Percentiles rank a stretch among this genome's conserved stretches.
phyloP scores from a whole-genome alignment of 2,797 vertebrate species.

The Huso huso region DNA sequence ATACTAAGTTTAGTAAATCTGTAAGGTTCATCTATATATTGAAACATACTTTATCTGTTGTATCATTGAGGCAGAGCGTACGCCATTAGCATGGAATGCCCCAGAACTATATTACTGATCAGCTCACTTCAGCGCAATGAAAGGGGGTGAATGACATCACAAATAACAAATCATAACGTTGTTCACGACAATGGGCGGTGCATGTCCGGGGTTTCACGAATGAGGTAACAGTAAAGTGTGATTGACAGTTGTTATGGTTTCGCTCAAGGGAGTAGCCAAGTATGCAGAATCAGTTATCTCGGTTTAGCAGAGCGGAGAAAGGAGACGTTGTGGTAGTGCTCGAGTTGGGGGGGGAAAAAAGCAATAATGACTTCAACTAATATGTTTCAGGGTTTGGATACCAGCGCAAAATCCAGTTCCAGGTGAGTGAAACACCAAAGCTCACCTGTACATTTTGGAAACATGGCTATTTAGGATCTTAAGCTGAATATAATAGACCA shows the following conservation, averaged over 20 bases:
- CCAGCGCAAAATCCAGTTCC: slow-evolving; percentile 59
- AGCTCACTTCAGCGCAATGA: too few species aligned
- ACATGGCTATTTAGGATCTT: too few species aligned
- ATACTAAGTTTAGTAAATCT: too few species aligned
- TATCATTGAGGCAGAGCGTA: too few species aligned
- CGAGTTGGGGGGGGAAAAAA: slow-evolving; percentile 8
- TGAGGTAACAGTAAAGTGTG: too few species aligned
- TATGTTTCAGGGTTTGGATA: slow-evolving; percentile 69
- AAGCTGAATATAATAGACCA: too few species aligned
- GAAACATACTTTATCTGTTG: too few species aligned
- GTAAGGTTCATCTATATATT: too few species aligned
- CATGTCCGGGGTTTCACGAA: not conserved
- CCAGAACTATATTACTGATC: too few species aligned
- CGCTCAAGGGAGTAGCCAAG: not conserved
- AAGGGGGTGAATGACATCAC: not conserved
- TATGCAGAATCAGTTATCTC: not conserved
- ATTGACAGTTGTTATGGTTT: too few species aligned
- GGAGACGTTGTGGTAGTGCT: slow-evolving; percentile 23
- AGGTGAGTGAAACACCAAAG: slow-evolving; percentile 51
- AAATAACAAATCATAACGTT: not conserved
- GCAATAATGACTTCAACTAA: slow-evolving; percentile 67
- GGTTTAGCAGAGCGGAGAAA: slow-evolving; percentile 20
- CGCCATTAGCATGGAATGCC: too few species aligned
- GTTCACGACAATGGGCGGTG: not conserved
- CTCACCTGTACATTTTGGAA: too few species aligned